Evolutionary conservation across 2,888 invertebrate genomes (phyloP).

Genomic region (Microctonus aethiopoides): DNA sequence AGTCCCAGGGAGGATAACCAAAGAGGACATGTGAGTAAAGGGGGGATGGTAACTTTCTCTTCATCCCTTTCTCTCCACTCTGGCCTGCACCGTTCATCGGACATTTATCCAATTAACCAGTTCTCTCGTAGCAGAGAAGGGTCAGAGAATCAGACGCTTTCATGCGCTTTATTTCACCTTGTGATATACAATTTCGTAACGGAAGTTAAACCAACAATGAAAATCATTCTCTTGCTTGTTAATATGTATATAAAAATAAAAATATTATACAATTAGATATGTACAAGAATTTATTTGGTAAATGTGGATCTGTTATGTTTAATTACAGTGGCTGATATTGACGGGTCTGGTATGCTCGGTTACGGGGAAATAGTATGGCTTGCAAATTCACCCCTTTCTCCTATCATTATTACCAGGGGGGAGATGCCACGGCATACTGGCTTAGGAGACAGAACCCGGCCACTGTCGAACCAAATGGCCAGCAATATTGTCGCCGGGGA

Average conservation of each 20-base stretch:
- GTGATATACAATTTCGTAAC: neutral
- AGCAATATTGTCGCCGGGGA: conserved; percentile 65
- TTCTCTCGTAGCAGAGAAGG: conserved; percentile 50
- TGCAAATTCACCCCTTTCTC: conserved; percentile 64
- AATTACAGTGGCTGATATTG: conserved; percentile 65
- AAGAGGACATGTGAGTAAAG: conserved; percentile 30
- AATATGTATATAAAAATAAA: conserved; percentile 16
- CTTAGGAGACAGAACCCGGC: conserved; percentile 52
- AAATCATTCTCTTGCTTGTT: neutral
- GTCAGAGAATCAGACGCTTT: conserved; percentile 28
- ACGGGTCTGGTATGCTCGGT: conserved; percentile 62
- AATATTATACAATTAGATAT: neutral
- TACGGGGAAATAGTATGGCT: conserved; percentile 36
- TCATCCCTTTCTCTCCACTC: conserved; percentile 39
- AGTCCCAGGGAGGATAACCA: conserved; percentile 44
- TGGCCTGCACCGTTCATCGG: conserved; percentile 59
- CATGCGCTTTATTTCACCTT: conserved; percentile 9
- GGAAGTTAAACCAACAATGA: conserved; percentile 2
- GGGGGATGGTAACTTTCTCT: conserved; percentile 28
- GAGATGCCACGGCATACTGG: conserved; percentile 30
- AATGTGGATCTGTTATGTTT: conserved; percentile 67
- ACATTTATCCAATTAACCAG: conserved; percentile 67
- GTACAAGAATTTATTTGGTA: conserved; percentile 50
- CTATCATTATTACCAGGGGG: conserved; percentile 42
- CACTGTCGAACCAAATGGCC: conserved; percentile 65